Base-by-base conservation (phyloP, 2,888 invertebrate species). In the Beris morrisii region DNA sequence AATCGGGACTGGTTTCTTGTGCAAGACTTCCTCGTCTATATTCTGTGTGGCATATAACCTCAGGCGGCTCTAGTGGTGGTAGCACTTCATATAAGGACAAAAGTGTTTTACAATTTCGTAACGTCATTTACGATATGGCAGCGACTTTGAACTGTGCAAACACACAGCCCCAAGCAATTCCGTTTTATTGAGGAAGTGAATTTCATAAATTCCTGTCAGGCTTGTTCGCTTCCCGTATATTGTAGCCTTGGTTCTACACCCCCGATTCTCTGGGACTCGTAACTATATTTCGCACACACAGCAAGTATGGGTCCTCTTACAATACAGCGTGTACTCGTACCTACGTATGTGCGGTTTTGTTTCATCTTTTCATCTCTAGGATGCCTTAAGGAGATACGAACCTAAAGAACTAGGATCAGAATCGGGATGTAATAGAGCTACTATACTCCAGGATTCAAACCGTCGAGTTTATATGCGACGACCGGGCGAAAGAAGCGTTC, bases 141-240 rank as follows among this genome's bases (percentile, higher is more conserved):
- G 53, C 38, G 38, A 52, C 65, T 65, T 65, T 30, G 65, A 63
- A 44, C 50, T 66, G 61, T 32, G 65, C 56, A 67, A 67, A 67
- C 61, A 55, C 32, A 63, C 65, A 55, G 66, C 66, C 58, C 44
- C 52, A 9, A 66, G 66, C 68, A 66, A 65, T 52, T 65, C 44
- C 53, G 54, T 65, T 68, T 68, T 66, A 68, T 68, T 68, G 68
- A 66, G 68, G 68, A 68, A 68, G 63, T 66, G 68, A 66, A 68
- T 68, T 68, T 66, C 68, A 68, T 68, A 68, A 66, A 68, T 68
- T 68, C 68, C 57, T 57, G 65, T 66, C 57, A 68, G 65, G 28
- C 59, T 63, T 61, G 57, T 57, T 61, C 65, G 61, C 63, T 65
- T 59, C 54, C 57, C 56, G 45, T 65, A 13, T 53, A 22, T 54